These are phyloP conservation scores for Xanthorhoe designata DNA, from an alignment of 2,888 invertebrate species.

Conservation along the genomic window DNA sequence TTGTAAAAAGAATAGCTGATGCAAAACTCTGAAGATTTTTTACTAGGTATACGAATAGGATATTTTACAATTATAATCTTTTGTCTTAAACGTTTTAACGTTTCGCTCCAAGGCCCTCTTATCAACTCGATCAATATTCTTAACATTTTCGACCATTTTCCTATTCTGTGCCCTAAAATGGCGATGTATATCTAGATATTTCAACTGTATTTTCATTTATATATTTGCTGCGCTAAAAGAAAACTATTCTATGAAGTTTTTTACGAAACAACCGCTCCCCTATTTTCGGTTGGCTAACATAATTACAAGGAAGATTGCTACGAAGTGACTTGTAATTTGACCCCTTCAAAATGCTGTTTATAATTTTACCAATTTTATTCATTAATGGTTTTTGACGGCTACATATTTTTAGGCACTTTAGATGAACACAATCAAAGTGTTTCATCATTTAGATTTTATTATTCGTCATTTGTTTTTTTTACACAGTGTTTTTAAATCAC, in stretches of 20 bases:
- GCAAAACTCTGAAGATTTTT: background rate
- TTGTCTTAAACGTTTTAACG: background rate
- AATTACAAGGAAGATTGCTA: slow-evolving; percentile 80
- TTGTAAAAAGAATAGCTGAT: background rate
- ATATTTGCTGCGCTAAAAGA: background rate
- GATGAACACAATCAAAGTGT: slow-evolving; percentile 30
- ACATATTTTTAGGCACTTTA: slow-evolving; percentile 35
- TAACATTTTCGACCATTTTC: background rate
- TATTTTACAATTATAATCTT: background rate
- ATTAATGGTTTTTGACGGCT: slow-evolving; percentile 44
- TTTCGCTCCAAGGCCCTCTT: background rate
- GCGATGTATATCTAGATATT: background rate
- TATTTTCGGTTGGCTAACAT: slow-evolving; percentile 77
- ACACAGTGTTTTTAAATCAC: too few species aligned
- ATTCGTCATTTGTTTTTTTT: background rate
- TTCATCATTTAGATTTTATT: slow-evolving; percentile 20
- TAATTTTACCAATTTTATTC: slow-evolving; percentile 64
- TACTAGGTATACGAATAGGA: background rate
- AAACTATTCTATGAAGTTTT: slow-evolving; percentile 25
- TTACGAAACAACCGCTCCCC: slow-evolving; percentile 55
- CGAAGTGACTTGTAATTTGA: slow-evolving; percentile 79
- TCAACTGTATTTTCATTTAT: background rate
- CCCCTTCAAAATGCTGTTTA: slow-evolving; percentile 72
- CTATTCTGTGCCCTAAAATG: background rate
- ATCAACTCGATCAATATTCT: background rate